Evolutionary conservation across 2,888 invertebrate species (phyloP), one percentile per base, ranked within the genome.

Genomic region (Maniola hyperantus): DNA sequence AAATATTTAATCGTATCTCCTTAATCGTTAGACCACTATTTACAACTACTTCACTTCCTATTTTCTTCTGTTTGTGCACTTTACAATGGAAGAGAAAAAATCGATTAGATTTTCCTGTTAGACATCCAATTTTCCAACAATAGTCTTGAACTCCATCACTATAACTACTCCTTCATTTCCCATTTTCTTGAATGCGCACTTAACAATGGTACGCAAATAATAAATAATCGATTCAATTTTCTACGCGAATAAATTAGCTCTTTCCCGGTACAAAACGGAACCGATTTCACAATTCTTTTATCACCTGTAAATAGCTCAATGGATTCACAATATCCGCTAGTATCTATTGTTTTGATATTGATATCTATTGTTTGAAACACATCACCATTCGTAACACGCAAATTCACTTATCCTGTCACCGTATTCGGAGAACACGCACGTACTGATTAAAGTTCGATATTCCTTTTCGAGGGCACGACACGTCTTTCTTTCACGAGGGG

Each of bases 311-410:
- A 70, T 66, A 66, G 67, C 69, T 46, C 57, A 57, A 36, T 50
- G 20, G 34, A 59, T 64, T 51, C 59, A 65, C 61, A 57, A 61
- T 59, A 66, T 65, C 70, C 65, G 67, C 55, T 50, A 10, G 11
- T 11, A 26, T 67, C 54, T 64, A 66, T 69, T 66, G 69, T 69
- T 66, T 57, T 59, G 42, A 53, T 63, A 58, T 48, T 20, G 39
- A 54, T 53, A 55, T 55, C 66, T 71, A 73, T 72, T 73, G 74
- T 75, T 70, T 57, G 54, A 66, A 64, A 51, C 69, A 50, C 70
- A 75, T 76, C 73, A 75, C 73, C 69, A 76, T 75, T 76, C 75
- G 55, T 60, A 26, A 60, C 74, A 72, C 73, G 73, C 58, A 65
- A 39, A 60, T 65, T 66, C 66, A 61, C 64, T 66, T 72, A 77